Evolutionary conservation across 2,888 invertebrate genomes (phyloP).

Genomic region (Caenorhabditis sulstoni): DNA sequence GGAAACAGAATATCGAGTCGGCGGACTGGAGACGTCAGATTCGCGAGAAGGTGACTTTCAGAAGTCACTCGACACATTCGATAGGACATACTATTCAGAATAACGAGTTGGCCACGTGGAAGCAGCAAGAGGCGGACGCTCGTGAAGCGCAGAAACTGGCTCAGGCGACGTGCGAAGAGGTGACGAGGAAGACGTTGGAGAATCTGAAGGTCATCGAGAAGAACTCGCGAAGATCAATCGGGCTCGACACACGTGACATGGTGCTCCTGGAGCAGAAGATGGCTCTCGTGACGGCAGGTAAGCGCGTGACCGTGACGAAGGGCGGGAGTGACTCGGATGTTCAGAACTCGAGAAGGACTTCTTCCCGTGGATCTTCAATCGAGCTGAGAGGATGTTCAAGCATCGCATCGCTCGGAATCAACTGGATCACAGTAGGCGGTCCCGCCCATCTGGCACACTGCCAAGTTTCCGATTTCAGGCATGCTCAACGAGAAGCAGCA

Average conservation of each 20-base stretch:
- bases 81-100: too few relatives aligned
- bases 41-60: slow-evolving; percentile 26
- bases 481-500: slow-evolving; percentile 35
- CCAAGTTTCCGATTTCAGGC: slow-evolving; percentile 26
- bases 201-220: slow-evolving; percentile 53
- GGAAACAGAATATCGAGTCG: slow-evolving; percentile 47
- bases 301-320: neutral
- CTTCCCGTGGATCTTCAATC: slow-evolving; percentile 73
- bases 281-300: slow-evolving; percentile 59
- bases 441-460: neutral
- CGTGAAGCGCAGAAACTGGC: slow-evolving; percentile 52
- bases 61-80: too few relatives aligned
- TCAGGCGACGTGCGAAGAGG: slow-evolving; percentile 56
- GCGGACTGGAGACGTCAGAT: slow-evolving; percentile 41
- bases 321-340: too few relatives aligned
- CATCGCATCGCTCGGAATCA: slow-evolving; percentile 37
- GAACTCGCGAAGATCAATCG: slow-evolving; percentile 61
- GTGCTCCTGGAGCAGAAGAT: slow-evolving; percentile 54
- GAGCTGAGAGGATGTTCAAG: slow-evolving; percentile 64
- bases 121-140: slow-evolving; percentile 34
- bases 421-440: slow-evolving; percentile 41
- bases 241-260: slow-evolving; percentile 64
- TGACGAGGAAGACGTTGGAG: slow-evolving; percentile 51
- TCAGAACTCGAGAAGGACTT: slow-evolving; percentile 75
- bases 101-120: slow-evolving; percentile 37